Percentiles rank a stretch among this genome's conserved stretches.
phyloP scores from a whole-genome alignment of 2,888 invertebrate genomes.

The Gastracanthus pulcherrimus region DNA sequence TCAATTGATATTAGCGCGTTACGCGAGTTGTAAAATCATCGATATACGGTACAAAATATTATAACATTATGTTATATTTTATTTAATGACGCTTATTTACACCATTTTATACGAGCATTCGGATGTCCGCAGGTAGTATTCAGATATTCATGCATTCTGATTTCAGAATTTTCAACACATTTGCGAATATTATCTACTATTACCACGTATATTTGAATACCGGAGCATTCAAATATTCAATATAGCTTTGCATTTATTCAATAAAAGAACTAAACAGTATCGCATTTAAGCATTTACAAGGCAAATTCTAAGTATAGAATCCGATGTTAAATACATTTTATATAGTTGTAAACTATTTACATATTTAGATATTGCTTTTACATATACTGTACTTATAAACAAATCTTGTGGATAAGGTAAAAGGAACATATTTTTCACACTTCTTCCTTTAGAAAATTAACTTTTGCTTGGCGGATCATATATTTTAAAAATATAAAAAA shows the following conservation, averaged over 20 bases:
- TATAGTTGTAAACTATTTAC: too few species aligned
- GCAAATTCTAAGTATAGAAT: too few species aligned
- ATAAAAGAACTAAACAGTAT: too few species aligned
- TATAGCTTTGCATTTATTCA: not conserved
- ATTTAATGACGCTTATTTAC: not conserved
- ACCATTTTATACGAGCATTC: not conserved
- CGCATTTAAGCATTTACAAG: too few species aligned
- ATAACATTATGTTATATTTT: not conserved
- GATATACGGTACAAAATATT: not conserved
- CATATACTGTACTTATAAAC: too few species aligned
- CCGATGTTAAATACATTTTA: too few species aligned
- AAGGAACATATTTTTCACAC: too few species aligned
- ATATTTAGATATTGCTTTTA: too few species aligned
- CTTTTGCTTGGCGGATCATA: too few species aligned
- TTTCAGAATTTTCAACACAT: constrained; percentile 8
- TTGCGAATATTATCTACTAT: constrained; percentile 23
- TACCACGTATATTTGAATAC: not conserved
- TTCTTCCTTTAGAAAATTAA: too few species aligned
- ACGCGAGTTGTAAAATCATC: not conserved
- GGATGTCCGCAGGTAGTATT: not conserved
- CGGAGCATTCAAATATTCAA: not conserved
- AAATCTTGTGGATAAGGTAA: too few species aligned
- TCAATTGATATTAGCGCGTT: not conserved
- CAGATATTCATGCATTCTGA: constrained; percentile 8
- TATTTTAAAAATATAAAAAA: too few species aligned